Evolutionary conservation across 2,113 vertebrate species (phyloP).

Genomic region (Thalassarche chlororhynchos): DNA sequence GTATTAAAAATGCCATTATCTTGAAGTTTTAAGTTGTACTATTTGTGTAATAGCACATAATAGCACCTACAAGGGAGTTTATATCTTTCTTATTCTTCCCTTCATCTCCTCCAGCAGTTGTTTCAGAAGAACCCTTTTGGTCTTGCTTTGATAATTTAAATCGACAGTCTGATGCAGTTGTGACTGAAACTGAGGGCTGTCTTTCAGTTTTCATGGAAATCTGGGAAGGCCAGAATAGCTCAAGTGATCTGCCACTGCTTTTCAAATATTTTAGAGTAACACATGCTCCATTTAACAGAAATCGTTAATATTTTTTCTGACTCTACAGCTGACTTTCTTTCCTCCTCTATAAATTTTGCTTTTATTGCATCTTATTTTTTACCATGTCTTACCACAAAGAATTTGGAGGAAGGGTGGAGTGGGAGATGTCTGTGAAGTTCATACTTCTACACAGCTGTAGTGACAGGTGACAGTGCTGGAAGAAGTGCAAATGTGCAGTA

Average conservation of each 20-base stretch:
- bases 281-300: not conserved
- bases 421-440: not conserved
- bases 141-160: slow-evolving; percentile 6
- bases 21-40: slow-evolving; percentile 4
- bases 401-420: not conserved
- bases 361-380: not conserved
- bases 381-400: not conserved
- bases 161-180: not conserved
- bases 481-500: not conserved
- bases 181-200: not conserved
- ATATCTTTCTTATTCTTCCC: not conserved
- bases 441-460: not conserved
- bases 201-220: not conserved
- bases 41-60: not conserved
- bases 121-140: not conserved
- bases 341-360: not conserved
- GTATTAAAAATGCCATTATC: not conserved
- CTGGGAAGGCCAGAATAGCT: not conserved
- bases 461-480: not conserved
- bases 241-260: not conserved
- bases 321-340: not conserved
- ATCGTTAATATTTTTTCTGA: not conserved
- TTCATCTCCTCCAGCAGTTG: not conserved
- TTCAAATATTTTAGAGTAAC: not conserved
- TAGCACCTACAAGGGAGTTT: not conserved